A percentile compares a stretch with the other conserved stretches of the same genome.
phyloP scores from a whole-genome alignment of 1,140 invertebrate species.

The Cyclargus thomasi region DNA sequence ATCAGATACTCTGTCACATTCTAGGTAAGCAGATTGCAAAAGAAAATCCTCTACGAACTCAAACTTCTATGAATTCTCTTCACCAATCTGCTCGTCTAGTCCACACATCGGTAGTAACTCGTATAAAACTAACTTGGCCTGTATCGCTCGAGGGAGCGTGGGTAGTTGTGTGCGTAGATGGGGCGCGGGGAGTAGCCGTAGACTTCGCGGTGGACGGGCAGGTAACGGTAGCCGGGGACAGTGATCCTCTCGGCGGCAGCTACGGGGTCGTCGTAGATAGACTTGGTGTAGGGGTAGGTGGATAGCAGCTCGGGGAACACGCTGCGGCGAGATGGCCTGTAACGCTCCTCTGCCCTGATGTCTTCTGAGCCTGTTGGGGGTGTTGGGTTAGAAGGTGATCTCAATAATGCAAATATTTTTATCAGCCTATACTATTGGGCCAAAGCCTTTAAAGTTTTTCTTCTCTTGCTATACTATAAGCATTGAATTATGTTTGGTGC shows the following conservation, averaged over 20 bases:
- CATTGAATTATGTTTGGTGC: too few species aligned
- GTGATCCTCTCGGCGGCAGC: constrained; percentile 87
- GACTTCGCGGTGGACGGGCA: constrained; percentile 89
- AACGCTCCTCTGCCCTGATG: constrained; percentile 88
- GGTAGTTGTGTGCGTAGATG: constrained; percentile 90
- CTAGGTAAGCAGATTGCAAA: too few species aligned
- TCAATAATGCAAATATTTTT: too few species aligned
- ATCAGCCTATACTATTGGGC: too few species aligned
- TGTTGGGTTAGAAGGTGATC: background rate
- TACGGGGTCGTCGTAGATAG: constrained; percentile 88
- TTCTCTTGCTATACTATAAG: too few species aligned
- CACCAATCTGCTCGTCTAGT: background rate
- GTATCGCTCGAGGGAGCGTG: constrained; percentile 82
- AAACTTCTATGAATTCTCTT: too few species aligned
- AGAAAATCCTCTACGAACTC: too few species aligned
- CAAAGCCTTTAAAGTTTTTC: too few species aligned
- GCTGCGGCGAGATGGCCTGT: constrained; percentile 80
- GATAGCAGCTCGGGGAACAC: constrained; percentile 81
- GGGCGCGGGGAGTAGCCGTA: constrained; percentile 91
- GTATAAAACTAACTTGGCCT: constrained; percentile 85
- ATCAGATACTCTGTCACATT: too few species aligned
- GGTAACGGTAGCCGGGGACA: constrained; percentile 90
- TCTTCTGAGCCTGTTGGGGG: constrained; percentile 85
- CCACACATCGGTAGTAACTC: background rate
- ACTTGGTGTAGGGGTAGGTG: constrained; percentile 81